Base-by-base conservation (phyloP, 2,888 invertebrate species). In the Tetragonula carbonaria region DNA sequence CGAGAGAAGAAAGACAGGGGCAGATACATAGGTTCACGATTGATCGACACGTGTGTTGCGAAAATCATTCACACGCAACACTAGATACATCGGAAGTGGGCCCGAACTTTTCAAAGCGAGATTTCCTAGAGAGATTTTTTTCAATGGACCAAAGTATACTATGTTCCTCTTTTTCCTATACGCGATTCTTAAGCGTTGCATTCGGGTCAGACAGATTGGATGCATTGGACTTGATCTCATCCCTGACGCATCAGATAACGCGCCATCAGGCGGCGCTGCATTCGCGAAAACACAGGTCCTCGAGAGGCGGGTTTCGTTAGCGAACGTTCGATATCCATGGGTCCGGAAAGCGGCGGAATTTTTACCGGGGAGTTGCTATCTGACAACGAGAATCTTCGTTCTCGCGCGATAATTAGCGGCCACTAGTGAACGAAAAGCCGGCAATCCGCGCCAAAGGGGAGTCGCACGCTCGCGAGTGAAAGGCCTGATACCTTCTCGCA, bases 321-420 rank as follows among this genome's bases (percentile, higher is more conserved):
- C 76, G 78, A 57, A 51, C 28, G 45, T 28, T 51, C 76, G 51
- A 78, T 65, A 84, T 65, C 63, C 66, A 28, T 65, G 84, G 65
- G n/a, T 51, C 78, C 84, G 75, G 84, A 75, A 79, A 78, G 84
- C 75, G 84, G 84, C 33, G 67, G 57, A 59, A 84, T 78, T 84
- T 84, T 84, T 84, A 74, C 84, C 75, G 0, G 14, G 51, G 57
- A 5, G n/a, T n/a, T n/a, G 33, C 33, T 84, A 84, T 84, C 84
- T 74, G 33, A 3, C 63, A 63, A 21, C 53, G 50, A 13, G 74
- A 13, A 84, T 85, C 84, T 85, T 84, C 74, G 33, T 84, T 83
- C 75, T 74, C 50, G 70, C 59, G 66, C 73, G 84, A 76, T 85
- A 85, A 85, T 85, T 85, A 84, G 75, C 84, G 72, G 77, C 68